A percentile compares a stretch with the other conserved stretches of the same genome.
These are phyloP conservation scores for Xestoiulus laeticollis DNA, from an alignment of 2,888 invertebrate species.

Conservation along the genomic window DNA sequence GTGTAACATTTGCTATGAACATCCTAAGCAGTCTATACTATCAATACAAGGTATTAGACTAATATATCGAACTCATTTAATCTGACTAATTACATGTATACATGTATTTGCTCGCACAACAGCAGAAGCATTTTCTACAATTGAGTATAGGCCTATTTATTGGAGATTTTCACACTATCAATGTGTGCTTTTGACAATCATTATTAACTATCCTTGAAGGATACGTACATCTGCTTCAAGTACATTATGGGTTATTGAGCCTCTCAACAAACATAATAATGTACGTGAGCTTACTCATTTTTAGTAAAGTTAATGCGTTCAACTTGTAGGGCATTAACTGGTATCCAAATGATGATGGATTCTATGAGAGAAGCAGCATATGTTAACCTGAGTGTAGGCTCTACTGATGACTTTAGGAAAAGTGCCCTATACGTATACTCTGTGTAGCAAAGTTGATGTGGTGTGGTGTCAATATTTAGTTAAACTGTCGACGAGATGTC, in stretches of 20 bases:
- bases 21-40: too few species aligned
- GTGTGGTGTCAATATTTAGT: background rate
- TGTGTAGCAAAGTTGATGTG: background rate
- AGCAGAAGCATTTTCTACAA: too few species aligned
- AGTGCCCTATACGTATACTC: background rate
- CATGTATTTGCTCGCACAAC: too few species aligned
- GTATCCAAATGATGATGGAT: background rate
- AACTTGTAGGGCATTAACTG: background rate
- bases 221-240: background rate
- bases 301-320: background rate
- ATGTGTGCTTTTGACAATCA: background rate
- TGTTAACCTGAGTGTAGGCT: background rate
- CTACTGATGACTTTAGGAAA: background rate
- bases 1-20: too few species aligned
- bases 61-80: too few species aligned
- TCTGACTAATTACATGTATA: too few species aligned
- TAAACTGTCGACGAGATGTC: background rate
- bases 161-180: too few species aligned
- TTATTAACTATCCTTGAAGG: background rate
- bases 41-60: too few species aligned
- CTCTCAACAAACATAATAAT: background rate
- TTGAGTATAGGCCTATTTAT: too few species aligned
- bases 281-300: slow-evolving; percentile 8
- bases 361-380: background rate
- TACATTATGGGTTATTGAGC: background rate